Conservation (phyloP, 2,113 vertebrate genomes). For the Petrocephalus microphthalmus region DNA sequence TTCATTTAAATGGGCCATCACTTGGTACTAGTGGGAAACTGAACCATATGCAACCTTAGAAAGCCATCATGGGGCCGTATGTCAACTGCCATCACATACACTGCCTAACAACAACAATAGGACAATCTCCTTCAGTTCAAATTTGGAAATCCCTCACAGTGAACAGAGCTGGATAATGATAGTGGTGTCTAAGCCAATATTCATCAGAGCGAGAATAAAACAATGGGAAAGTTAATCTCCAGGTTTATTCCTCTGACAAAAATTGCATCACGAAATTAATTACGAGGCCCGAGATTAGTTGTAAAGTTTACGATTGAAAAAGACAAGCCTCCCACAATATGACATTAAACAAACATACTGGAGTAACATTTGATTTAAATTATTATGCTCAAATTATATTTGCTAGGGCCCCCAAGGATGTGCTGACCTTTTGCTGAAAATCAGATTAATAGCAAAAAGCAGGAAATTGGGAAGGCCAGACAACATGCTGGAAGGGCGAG, state of each 20-base stretch:
- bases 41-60: background rate
- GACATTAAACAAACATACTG: background rate
- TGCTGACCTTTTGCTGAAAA: slow-evolving; percentile 7
- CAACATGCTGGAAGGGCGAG: background rate
- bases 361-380: background rate
- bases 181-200: background rate
- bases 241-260: background rate
- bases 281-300: background rate
- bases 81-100: background rate
- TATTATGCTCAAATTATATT: background rate
- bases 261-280: background rate
- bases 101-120: background rate
- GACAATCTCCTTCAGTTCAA: background rate
- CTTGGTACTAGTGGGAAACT: background rate
- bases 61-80: background rate
- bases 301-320: background rate
- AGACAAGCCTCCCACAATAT: background rate
- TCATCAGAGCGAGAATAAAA: background rate
- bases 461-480: background rate
- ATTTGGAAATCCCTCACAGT: background rate
- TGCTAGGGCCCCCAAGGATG: background rate
- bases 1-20: background rate
- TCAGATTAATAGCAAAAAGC: background rate
- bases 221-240: background rate
- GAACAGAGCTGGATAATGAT: background rate